Evolutionary conservation across 1,140 invertebrate species (phyloP).

Genomic region (Musca vetustissima): DNA sequence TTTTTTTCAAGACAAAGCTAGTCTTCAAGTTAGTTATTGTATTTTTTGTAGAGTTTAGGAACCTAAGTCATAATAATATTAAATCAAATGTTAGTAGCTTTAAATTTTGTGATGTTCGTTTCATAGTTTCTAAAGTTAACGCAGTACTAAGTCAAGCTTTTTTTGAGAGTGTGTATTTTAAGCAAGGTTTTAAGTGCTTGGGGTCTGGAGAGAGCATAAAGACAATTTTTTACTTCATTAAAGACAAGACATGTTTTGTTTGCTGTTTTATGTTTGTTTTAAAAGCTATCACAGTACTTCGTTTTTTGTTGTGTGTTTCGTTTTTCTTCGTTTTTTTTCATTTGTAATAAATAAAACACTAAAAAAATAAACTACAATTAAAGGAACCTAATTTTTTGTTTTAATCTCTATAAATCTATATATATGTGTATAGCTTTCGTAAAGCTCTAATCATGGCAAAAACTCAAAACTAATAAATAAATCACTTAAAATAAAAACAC

Average conservation of each 20-base stretch:
- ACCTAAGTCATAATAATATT: slow-evolving; percentile 9
- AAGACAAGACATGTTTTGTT: slow-evolving; percentile 12
- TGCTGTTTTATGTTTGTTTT: too few species aligned
- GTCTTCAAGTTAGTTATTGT: too few species aligned
- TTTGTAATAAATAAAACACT: neutral
- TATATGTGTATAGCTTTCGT: too few species aligned
- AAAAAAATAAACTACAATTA: too few species aligned
- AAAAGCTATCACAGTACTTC: slow-evolving; percentile 35
- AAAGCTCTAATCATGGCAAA: too few species aligned
- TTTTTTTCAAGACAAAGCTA: too few species aligned
- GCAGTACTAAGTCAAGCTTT: slow-evolving; percentile 23
- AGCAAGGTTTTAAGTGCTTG: neutral
- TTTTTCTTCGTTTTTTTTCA: slow-evolving; percentile 13
- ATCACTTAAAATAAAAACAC: too few species aligned
- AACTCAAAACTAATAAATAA: too few species aligned
- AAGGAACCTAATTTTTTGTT: too few species aligned
- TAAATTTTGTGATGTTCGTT: neutral
- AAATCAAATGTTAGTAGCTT: slow-evolving; percentile 13
- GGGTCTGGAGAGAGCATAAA: neutral
- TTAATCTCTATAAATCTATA: too few species aligned
- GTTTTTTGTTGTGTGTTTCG: slow-evolving; percentile 16
- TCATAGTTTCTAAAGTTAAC: slow-evolving; percentile 1
- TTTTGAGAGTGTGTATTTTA: neutral
- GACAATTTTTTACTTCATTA: neutral
- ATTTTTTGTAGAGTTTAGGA: neutral